Percentiles rank a stretch among this genome's conserved stretches.
Conservation (phyloP, 2,888 invertebrate species). For the Mesodorylaimus sp. region DNA sequence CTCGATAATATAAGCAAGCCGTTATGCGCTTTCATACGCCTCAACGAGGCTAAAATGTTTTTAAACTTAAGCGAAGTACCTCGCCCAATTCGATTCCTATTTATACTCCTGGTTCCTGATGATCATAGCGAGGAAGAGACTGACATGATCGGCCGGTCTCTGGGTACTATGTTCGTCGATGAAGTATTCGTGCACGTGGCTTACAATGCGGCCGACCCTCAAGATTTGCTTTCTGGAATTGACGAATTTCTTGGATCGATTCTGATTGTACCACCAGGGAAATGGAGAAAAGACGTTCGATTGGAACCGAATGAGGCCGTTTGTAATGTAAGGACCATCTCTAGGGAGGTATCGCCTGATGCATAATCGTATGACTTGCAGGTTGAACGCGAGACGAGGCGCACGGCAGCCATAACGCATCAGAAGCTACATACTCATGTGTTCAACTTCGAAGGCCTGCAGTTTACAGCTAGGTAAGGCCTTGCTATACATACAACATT, state of each 20-base stretch:
- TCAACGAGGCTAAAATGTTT: conserved; percentile 63
- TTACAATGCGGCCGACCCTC: conserved; percentile 62
- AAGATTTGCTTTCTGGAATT: conserved; percentile 71
- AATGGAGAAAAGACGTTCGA: conserved; percentile 28
- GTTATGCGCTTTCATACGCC: conserved; percentile 68
- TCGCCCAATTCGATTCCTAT: conserved; percentile 29
- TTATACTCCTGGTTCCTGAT: conserved; percentile 29
- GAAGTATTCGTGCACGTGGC: conserved; percentile 83
- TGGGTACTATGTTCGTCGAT: conserved; percentile 55
- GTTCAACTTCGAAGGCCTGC: background rate
- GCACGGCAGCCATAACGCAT: no score
- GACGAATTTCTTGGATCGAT: conserved; percentile 68
- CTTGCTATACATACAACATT: background rate
- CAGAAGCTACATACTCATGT: background rate
- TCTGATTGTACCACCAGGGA: conserved; percentile 34
- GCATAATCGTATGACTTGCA: no score
- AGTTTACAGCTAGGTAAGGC: background rate
- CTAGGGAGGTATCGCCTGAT: no score
- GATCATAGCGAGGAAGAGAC: conserved; percentile 18
- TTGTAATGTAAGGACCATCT: background rate
- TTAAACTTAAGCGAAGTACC: conserved; percentile 77
- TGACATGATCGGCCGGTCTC: conserved; percentile 31
- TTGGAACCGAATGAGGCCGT: conserved; percentile 20
- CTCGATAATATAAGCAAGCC: conserved; percentile 77
- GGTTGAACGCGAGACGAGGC: no score